Evolutionary conservation across 37 sponge, comb jelly and placozoan genomes (phyloP), one percentile per base, ranked within the genome.

Genomic region (Halisarca cf. caerulea): DNA sequence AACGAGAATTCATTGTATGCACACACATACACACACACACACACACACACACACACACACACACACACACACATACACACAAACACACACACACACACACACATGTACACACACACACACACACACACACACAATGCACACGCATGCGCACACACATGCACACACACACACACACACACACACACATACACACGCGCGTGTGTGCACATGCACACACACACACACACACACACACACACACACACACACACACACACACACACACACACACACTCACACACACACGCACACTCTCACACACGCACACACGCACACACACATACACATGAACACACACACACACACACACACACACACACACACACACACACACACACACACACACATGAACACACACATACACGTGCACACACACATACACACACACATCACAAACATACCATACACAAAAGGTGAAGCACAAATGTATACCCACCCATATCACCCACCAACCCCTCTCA

Each of bases 291-390:
- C 15, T 32, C 35, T 32, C 35, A 6, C 35, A 61, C 64, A 61
- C 64, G 15, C 64, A 61, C 64, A 61, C 64, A 61, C 64, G 15
- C 64, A 27, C 64, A 61, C 30, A 30, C 69, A 68, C 35, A 27
- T 4, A 68, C 69, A 68, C 69, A 68, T 30, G 28, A 2, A 27
- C 69, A 68, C 15, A 34, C 69, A 68, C 35, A 34, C 35, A 68
- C 69, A 68, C 35, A 68, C 69, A 68, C 69, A 68, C 35, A 68
- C 69, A 68, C 69, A 68, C 35, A 68, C 69, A 68, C 69, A 27
- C 69, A 61, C 69, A 68, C 69, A 68, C 69, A 68, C 69, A 68
- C 64, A 61, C 64, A 61, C 64, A 61, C 64, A 61, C 64, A 61
- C 64, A 61, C 64, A 61, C 64, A 61, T 27, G 30, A 7, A 61